Percentiles rank a stretch among this genome's conserved stretches.
phyloP scores from a whole-genome alignment of 2,888 invertebrate genomes.

The Selenia dentaria region DNA sequence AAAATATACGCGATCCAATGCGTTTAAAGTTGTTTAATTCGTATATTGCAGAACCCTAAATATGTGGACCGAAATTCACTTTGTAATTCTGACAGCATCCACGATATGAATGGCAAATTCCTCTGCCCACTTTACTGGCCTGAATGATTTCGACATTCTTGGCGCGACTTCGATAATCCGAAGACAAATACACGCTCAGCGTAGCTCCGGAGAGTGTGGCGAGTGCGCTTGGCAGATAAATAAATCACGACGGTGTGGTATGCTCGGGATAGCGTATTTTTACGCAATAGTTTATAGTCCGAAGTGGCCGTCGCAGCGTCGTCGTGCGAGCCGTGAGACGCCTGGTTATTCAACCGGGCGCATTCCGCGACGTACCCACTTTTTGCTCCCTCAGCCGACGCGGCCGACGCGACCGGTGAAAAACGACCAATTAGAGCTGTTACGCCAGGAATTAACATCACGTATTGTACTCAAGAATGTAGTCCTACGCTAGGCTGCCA shows the following conservation, averaged over 20 bases:
- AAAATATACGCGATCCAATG: no score
- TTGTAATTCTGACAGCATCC: constrained; percentile 59
- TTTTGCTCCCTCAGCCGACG: constrained; percentile 67
- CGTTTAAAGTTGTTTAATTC: no score
- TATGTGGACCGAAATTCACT: constrained; percentile 39
- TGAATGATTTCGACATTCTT: constrained; percentile 85
- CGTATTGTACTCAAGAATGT: constrained; percentile 54
- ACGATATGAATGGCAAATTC: constrained; percentile 81
- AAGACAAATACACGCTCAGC: constrained; percentile 73
- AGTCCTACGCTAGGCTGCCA: constrained; percentile 4
- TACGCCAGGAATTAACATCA: constrained; percentile 74
- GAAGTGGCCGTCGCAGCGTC: constrained; percentile 42
- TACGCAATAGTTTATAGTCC: constrained; percentile 80
- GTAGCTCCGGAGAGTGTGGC: constrained; percentile 42
- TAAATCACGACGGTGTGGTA: constrained; percentile 72
- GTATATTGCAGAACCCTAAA: constrained; percentile 23
- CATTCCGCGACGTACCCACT: constrained; percentile 80
- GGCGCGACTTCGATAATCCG: constrained; percentile 79
- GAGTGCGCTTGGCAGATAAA: constrained; percentile 60
- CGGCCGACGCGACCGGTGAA: constrained; percentile 50
- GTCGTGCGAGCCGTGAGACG: constrained; percentile 53
- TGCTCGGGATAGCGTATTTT: constrained; percentile 74
- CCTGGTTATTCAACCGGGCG: constrained; percentile 81
- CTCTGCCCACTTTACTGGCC: constrained; percentile 80
- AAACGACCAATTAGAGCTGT: constrained; percentile 77